phyloP scores from a whole-genome alignment of 2,888 invertebrate genomes.

The Rhagonycha fulva region DNA sequence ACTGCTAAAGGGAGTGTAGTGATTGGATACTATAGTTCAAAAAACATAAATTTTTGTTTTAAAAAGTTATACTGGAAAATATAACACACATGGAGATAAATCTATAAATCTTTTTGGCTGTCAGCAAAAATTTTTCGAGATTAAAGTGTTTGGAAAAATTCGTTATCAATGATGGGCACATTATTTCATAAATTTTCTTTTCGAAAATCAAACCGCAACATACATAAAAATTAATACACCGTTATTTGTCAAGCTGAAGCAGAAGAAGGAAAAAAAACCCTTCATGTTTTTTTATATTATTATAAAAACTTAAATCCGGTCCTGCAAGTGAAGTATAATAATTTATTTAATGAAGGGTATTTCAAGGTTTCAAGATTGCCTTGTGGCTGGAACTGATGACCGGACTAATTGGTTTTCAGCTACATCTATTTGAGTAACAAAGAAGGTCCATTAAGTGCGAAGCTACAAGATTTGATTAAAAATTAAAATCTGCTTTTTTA shows the following conservation, averaged over 20 bases:
- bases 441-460: neutral
- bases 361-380: constrained; percentile 10
- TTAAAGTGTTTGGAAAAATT: neutral
- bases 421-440: neutral
- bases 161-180: neutral
- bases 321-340: constrained; percentile 12
- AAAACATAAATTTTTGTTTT: neutral
- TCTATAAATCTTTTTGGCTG: neutral
- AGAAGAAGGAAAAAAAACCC: neutral
- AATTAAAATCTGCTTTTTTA: neutral
- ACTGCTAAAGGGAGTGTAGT: no score
- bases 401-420: constrained; percentile 10
- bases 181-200: neutral
- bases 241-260: neutral
- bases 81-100: neutral
- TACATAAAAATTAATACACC: neutral
- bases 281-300: neutral
- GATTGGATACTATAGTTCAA: neutral
- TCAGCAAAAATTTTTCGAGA: neutral
- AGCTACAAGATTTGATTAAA: neutral
- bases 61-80: neutral
- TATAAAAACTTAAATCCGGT: constrained; percentile 6
- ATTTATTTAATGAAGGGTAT: constrained; percentile 8
- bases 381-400: constrained; percentile 9
- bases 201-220: neutral